These are phyloP conservation scores for Hypanus sabinus DNA, from an alignment of 2,113 vertebrate genomes.

Conservation along the genomic window DNA sequence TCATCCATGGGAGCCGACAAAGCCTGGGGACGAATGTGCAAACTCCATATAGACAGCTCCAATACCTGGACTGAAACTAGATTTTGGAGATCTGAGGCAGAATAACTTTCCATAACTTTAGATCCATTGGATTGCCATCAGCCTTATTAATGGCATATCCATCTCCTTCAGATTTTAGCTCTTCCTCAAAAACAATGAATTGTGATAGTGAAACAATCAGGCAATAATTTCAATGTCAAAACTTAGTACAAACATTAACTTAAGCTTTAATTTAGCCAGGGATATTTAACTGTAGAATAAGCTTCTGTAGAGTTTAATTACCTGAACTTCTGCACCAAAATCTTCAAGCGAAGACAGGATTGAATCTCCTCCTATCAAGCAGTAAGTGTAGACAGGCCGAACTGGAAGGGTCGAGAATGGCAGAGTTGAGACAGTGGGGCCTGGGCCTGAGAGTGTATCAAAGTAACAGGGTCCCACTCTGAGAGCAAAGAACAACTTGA, in stretches of 20 bases:
- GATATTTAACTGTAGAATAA: neutral
- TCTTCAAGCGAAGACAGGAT: neutral
- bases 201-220: conserved; percentile 2
- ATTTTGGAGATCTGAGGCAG: too few relatives aligned
- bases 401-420: too few relatives aligned
- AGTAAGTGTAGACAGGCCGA: too few relatives aligned
- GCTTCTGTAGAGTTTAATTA: neutral
- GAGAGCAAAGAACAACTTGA: too few relatives aligned
- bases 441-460: too few relatives aligned
- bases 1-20: too few relatives aligned
- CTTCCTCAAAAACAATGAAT: neutral
- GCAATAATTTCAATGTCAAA: neutral
- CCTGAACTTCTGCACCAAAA: neutral
- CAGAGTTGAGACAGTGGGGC: too few relatives aligned
- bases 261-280: neutral
- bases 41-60: too few relatives aligned
- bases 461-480: too few relatives aligned
- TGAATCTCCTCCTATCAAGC: too few relatives aligned
- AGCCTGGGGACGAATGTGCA: too few relatives aligned
- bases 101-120: neutral
- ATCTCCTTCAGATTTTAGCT: neutral
- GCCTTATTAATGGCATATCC: neutral
- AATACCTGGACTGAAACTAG: too few relatives aligned
- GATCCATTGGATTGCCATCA: neutral
- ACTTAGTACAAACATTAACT: neutral